Evolutionary conservation across 2,888 invertebrate genomes (phyloP).

Genomic region (Sylvicola fuscatus): DNA sequence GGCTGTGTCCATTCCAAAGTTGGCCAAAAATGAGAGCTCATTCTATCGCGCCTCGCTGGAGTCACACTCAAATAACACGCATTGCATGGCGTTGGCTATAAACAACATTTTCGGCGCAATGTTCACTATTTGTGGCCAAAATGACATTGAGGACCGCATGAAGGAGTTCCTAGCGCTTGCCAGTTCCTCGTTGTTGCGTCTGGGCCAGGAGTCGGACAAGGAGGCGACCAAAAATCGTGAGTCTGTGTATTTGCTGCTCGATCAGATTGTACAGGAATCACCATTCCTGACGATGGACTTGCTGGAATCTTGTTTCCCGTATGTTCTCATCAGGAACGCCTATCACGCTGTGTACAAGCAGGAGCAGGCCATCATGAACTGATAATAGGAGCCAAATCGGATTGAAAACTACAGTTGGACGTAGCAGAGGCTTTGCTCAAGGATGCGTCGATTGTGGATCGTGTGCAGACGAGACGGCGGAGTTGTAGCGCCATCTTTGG

Average conservation of each 20-base stretch:
- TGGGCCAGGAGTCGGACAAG: slow-evolving; percentile 90
- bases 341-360: slow-evolving; percentile 92
- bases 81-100: slow-evolving; percentile 92
- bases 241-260: slow-evolving; percentile 88
- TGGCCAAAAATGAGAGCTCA: slow-evolving; percentile 77
- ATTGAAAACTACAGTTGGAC: no score
- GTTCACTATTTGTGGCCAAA: slow-evolving; percentile 88
- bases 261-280: slow-evolving; percentile 95
- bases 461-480: no score
- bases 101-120: slow-evolving; percentile 92
- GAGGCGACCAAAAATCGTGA: slow-evolving; percentile 88
- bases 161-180: slow-evolving; percentile 88
- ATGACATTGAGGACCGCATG: slow-evolving; percentile 93
- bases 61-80: slow-evolving; percentile 97
- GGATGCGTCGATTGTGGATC: no score
- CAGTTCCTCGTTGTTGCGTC: slow-evolving; percentile 80
- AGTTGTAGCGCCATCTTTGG: no score
- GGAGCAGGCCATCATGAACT: slow-evolving; percentile 32
- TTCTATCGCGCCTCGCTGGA: slow-evolving; percentile 72
- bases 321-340: slow-evolving; percentile 91
- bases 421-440: no score
- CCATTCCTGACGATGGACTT: slow-evolving; percentile 98
- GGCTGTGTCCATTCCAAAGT: slow-evolving; percentile 88
- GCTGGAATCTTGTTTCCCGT: slow-evolving; percentile 96
- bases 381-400: no score